phyloP scores from a whole-genome alignment of 2,797 vertebrate species.

The Falco biarmicus region DNA sequence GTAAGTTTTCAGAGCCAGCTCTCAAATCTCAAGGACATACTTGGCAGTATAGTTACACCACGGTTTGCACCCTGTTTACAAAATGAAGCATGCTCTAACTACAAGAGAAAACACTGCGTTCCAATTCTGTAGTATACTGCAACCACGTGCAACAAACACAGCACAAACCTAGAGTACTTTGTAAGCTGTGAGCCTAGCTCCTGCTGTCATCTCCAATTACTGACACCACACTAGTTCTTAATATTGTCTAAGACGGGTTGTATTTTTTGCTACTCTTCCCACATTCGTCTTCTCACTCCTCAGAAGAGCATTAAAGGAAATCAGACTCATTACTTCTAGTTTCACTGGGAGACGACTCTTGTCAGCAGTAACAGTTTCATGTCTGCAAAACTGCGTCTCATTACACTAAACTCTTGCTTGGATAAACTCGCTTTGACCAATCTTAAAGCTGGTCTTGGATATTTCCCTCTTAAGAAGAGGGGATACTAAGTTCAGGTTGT shows the following conservation, averaged over 20 bases:
- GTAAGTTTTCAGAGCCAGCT: not conserved
- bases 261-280: not conserved
- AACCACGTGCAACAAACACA: fast-evolving
- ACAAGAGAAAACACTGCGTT: not conserved
- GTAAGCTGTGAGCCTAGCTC: not conserved
- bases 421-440: not conserved
- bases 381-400: not conserved
- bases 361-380: not conserved
- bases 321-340: not conserved
- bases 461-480: not conserved
- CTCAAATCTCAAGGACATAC: not conserved
- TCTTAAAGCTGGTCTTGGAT: not conserved
- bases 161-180: fast-evolving
- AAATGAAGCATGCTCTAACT: not conserved
- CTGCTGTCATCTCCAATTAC: not conserved
- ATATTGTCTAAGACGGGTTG: fast-evolving
- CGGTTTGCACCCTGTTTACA: fast-evolving
- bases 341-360: not conserved
- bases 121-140: not conserved
- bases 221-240: not conserved
- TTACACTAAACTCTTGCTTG: not conserved
- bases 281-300: not conserved
- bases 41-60: not conserved
- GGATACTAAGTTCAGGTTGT: not conserved
- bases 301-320: not conserved